These are phyloP conservation scores for Sphaerophoria rueppellii DNA, from an alignment of 2,888 invertebrate species.

Conservation along the genomic window DNA sequence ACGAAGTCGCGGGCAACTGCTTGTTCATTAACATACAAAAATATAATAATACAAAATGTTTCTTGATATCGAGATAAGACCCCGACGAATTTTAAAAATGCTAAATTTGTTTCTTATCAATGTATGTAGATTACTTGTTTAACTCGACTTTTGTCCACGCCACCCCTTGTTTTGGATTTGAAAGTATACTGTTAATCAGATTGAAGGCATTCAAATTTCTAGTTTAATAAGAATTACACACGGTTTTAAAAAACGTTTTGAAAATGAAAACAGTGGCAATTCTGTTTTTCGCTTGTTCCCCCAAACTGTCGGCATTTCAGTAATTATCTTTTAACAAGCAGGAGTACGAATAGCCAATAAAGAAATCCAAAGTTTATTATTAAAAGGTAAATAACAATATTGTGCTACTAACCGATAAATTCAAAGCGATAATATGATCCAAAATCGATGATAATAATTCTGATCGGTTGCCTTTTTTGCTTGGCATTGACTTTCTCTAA, in stretches of 20 bases:
- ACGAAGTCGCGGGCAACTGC: no score
- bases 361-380: neutral
- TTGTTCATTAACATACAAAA: no score
- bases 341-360: neutral
- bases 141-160: no score
- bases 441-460: slow-evolving; percentile 6
- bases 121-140: no score
- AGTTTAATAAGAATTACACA: no score
- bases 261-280: neutral
- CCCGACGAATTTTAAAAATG: no score
- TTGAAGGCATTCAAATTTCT: no score
- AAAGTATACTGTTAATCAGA: no score
- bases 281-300: neutral
- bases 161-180: no score
- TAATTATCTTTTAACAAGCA: neutral
- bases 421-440: slow-evolving; percentile 3
- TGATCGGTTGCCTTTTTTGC: neutral
- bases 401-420: slow-evolving; percentile 27
- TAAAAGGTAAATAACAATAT: neutral
- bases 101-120: no score
- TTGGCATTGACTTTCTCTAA: slow-evolving; percentile 28
- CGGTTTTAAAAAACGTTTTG: neutral
- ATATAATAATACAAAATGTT: no score
- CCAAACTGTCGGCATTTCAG: neutral
- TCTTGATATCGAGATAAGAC: no score